Conservation (phyloP, 2,888 invertebrate genomes). For the Junonia oenone region DNA sequence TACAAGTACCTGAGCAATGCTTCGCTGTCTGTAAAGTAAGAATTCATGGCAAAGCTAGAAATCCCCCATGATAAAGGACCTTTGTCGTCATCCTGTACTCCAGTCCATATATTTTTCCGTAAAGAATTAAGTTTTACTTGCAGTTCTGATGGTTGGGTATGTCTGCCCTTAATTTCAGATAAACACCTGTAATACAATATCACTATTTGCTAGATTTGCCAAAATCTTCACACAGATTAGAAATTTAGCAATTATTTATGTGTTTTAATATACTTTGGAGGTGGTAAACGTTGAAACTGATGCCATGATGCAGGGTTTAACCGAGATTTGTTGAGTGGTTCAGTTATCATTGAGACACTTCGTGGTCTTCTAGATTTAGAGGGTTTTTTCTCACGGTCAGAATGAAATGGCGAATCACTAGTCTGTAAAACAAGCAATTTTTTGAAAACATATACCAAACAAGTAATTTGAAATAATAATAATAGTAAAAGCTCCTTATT, state of each 20-base stretch:
- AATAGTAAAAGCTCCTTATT: too few species aligned
- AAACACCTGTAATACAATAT: conserved; percentile 47
- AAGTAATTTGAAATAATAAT: neutral
- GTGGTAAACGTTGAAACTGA: conserved; percentile 66
- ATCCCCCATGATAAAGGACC: conserved; percentile 84
- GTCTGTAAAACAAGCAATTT: conserved; percentile 56
- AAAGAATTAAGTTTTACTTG: conserved; percentile 84
- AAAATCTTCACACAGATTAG: too few species aligned
- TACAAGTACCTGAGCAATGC: conserved; percentile 72
- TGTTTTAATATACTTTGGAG: conserved; percentile 56
- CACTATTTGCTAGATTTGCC: neutral
- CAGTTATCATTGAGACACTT: conserved; percentile 70
- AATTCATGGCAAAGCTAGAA: conserved; percentile 77
- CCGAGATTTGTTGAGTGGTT: conserved; percentile 58
- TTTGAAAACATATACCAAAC: neutral
- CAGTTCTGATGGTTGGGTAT: conserved; percentile 78
- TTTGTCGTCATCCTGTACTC: conserved; percentile 71
- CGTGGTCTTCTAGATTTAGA: conserved; percentile 59
- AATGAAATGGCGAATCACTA: conserved; percentile 71
- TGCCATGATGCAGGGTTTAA: conserved; percentile 74
- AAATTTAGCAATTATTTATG: neutral
- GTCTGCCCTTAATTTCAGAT: conserved; percentile 61
- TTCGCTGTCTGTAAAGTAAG: conserved; percentile 78
- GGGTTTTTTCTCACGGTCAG: conserved; percentile 61
- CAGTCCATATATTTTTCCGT: conserved; percentile 88